phyloP scores from a whole-genome alignment of 1,140 invertebrate species.

The Hyposmocoma kahamanoa region DNA sequence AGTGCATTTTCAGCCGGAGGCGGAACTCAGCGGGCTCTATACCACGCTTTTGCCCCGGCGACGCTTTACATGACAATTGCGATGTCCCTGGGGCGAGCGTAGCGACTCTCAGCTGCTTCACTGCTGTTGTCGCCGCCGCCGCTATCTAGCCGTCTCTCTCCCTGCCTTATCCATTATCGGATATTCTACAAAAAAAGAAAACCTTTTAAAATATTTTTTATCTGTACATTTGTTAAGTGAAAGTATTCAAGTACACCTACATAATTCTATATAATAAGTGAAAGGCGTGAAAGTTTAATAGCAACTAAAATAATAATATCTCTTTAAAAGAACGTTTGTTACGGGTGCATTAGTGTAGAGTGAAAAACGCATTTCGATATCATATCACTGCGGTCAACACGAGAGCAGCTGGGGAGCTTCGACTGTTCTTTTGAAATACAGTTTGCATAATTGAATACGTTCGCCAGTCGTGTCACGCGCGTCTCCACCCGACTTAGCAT shows the following conservation, averaged over 20 bases:
- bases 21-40: slow-evolving; percentile 21
- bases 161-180: slow-evolving; percentile 11
- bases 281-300: not conserved
- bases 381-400: slow-evolving; percentile 34
- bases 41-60: slow-evolving; percentile 29
- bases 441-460: slow-evolving; percentile 72
- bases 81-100: slow-evolving; percentile 39
- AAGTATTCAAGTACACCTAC: not conserved
- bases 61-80: slow-evolving; percentile 66
- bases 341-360: too few species aligned
- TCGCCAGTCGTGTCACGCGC: slow-evolving; percentile 65
- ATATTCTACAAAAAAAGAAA: slow-evolving; percentile 10
- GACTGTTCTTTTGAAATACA: slow-evolving; percentile 53
- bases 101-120: slow-evolving; percentile 34
- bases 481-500: slow-evolving; percentile 67
- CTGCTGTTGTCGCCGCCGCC: slow-evolving; percentile 14
- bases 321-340: too few species aligned
- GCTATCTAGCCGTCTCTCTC: slow-evolving; percentile 27
- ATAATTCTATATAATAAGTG: not conserved
- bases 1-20: slow-evolving; percentile 67
- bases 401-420: slow-evolving; percentile 22
- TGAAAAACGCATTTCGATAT: slow-evolving; percentile 9
- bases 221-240: not conserved
- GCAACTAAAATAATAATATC: too few species aligned
- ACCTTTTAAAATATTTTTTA: slow-evolving; percentile 1